Conservation (phyloP, 2,113 vertebrate species). For the Tetrao urogallus region DNA sequence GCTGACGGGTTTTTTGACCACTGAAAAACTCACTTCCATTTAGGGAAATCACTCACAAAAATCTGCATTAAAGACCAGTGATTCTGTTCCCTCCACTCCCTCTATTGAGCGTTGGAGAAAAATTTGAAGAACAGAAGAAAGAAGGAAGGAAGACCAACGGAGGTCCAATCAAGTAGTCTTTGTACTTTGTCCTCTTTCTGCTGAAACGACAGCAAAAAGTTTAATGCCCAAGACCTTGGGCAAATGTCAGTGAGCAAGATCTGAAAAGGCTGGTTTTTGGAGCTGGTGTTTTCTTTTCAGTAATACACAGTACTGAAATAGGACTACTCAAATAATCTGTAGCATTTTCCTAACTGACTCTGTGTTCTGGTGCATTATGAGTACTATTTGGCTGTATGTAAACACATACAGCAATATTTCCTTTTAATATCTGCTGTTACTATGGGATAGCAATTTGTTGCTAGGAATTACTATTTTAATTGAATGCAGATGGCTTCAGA, state of each 20-base stretch:
- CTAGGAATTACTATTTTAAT: not conserved
- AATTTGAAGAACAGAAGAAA: not conserved
- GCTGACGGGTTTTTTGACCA: not conserved
- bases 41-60: not conserved
- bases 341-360: not conserved
- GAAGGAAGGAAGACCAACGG: not conserved
- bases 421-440: not conserved
- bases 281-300: not conserved
- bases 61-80: not conserved
- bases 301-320: not conserved
- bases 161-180: not conserved
- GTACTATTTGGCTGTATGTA: not conserved
- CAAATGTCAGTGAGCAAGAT: not conserved
- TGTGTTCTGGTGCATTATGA: not conserved
- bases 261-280: not conserved
- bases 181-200: not conserved
- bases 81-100: not conserved
- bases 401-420: not conserved
- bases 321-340: not conserved
- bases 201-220: not conserved
- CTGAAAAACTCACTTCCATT: not conserved
- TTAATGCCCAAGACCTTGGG: not conserved
- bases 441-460: not conserved
- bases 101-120: not conserved
- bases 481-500: not conserved